phyloP scores from a whole-genome alignment of 23 tunicate species.

The Ascidia mentula region DNA sequence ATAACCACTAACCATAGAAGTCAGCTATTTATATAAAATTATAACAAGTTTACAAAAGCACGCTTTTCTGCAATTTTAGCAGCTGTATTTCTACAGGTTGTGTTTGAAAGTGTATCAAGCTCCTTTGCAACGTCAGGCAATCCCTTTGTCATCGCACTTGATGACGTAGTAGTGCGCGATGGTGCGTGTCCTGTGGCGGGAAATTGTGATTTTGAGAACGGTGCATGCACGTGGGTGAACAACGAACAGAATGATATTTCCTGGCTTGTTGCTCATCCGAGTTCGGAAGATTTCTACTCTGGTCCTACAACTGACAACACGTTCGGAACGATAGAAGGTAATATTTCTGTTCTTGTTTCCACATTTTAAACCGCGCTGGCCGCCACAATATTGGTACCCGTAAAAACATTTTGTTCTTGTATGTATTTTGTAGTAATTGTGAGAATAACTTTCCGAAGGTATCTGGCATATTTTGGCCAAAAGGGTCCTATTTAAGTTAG shows the following conservation, averaged over 20 bases:
- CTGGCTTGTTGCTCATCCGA: conserved; percentile 55
- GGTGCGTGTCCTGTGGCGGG: conserved; percentile 69
- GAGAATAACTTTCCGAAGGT: no score
- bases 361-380: no score
- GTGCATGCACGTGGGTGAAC: conserved; percentile 70
- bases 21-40: no score
- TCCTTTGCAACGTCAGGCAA: neutral
- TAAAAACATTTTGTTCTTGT: no score
- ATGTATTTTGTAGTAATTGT: no score
- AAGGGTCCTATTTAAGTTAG: no score
- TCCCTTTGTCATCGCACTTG: conserved; percentile 48
- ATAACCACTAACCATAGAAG: no score
- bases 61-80: no score
- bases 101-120: conserved; percentile 47
- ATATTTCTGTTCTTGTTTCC: no score
- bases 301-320: conserved; percentile 62
- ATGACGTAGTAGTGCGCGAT: conserved; percentile 61
- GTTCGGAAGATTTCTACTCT: neutral
- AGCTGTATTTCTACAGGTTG: conserved; percentile 21
- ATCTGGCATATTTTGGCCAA: no score
- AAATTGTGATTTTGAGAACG: conserved; percentile 83
- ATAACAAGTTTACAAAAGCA: no score
- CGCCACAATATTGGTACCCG: no score
- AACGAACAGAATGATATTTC: conserved; percentile 36
- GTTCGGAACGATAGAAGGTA: conserved; percentile 29